Evolutionary conservation across 2,888 invertebrate genomes (phyloP).

Genomic region (Macrophya annulata): DNA sequence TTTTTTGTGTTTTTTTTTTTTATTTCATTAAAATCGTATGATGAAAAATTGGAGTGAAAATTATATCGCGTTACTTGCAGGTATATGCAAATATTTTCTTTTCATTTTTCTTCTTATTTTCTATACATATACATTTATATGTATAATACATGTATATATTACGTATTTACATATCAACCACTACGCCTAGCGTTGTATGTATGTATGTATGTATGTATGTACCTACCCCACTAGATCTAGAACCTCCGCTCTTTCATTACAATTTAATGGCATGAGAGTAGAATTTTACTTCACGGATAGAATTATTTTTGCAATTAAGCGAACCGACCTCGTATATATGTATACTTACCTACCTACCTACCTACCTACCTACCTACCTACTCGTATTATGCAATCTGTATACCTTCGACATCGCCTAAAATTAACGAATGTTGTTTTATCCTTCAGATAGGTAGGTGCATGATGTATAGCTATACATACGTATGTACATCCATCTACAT

Average conservation of each 20-base stretch:
- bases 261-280: background rate
- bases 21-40: background rate
- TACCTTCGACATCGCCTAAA: conserved; percentile 12
- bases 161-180: background rate
- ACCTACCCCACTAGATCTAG: background rate
- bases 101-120: background rate
- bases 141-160: no score
- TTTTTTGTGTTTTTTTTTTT: no score
- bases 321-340: background rate
- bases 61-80: background rate
- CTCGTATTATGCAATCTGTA: background rate
- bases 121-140: background rate
- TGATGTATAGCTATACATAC: background rate
- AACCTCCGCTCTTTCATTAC: background rate
- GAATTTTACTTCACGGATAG: background rate
- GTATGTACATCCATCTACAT: background rate
- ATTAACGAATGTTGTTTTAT: conserved; percentile 36
- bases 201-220: no score
- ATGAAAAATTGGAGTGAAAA: background rate
- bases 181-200: no score
- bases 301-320: conserved; percentile 43
- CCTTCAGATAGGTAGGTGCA: background rate
- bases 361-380: no score
- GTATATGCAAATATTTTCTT: background rate
- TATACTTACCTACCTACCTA: no score